Percentiles rank a stretch among this genome's conserved stretches.
phyloP scores from a whole-genome alignment of 2,113 vertebrate genomes.

The Brachionichthys hirsutus region DNA sequence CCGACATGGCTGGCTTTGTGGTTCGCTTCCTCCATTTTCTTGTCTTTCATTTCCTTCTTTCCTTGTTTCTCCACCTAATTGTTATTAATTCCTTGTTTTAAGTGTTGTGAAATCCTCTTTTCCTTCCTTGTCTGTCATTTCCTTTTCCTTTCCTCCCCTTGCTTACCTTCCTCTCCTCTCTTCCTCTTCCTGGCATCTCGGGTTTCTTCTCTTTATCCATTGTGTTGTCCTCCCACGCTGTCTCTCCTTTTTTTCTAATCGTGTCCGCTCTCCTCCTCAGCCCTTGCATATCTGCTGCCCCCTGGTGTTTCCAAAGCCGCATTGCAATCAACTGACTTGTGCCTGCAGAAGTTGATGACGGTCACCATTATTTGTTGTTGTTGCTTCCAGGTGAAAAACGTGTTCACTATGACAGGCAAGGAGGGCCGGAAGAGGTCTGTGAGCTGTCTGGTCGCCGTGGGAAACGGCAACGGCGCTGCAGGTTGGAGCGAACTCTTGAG shows the following conservation, averaged over 20 bases:
- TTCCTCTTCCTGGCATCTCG: too few relatives aligned
- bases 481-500: slow-evolving; percentile 68
- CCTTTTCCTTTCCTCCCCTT: too few relatives aligned
- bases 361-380: background rate
- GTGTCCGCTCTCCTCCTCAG: background rate
- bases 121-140: too few relatives aligned
- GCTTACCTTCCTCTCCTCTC: too few relatives aligned
- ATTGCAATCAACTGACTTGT: slow-evolving; percentile 5
- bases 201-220: background rate
- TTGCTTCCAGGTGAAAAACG: slow-evolving; percentile 85
- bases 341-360: background rate
- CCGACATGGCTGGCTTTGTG: background rate
- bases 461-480: slow-evolving; percentile 91
- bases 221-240: background rate
- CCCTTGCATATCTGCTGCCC: slow-evolving; percentile 76
- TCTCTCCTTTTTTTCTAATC: background rate
- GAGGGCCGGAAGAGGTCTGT: slow-evolving; percentile 90
- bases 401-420: slow-evolving; percentile 95
- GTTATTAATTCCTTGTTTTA: too few relatives aligned
- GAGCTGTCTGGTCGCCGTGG: slow-evolving; percentile 87
- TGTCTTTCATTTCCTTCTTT: too few relatives aligned
- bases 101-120: too few relatives aligned
- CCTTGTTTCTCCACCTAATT: too few relatives aligned
- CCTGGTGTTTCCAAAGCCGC: slow-evolving; percentile 69
- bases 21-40: too few relatives aligned